Percentiles rank a stretch among this genome's conserved stretches.
Evolutionary conservation across 2,888 invertebrate species (phyloP).

Genomic region (Merodon equestris): DNA sequence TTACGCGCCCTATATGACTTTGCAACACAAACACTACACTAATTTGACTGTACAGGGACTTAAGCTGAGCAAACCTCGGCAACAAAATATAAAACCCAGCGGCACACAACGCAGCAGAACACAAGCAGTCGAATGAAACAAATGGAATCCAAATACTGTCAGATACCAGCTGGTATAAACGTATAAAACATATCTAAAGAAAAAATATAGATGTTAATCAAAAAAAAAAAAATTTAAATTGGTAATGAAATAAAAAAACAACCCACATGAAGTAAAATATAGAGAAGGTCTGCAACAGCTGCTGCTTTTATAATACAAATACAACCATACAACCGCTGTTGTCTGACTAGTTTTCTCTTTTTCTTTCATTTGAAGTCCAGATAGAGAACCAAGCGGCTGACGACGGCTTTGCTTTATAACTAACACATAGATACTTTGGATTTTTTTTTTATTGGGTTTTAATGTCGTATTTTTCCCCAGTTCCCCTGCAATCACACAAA

Average conservation of each 20-base stretch:
- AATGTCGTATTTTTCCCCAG: too few relatives aligned
- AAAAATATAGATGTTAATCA: too few relatives aligned
- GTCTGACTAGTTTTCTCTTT: constrained; percentile 44
- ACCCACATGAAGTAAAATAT: constrained; percentile 18
- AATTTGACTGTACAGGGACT: constrained; percentile 72
- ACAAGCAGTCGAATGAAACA: constrained; percentile 58
- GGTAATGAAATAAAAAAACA: constrained; percentile 27
- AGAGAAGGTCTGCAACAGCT: constrained; percentile 3
- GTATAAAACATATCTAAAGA: neutral
- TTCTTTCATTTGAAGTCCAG: constrained; percentile 36
- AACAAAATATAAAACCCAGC: constrained; percentile 58
- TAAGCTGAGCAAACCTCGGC: constrained; percentile 71
- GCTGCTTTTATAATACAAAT: constrained; percentile 1
- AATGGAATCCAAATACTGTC: constrained; percentile 52
- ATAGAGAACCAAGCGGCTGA: constrained; percentile 17
- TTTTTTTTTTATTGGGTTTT: too few relatives aligned
- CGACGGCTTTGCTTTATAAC: too few relatives aligned
- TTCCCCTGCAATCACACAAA: too few relatives aligned
- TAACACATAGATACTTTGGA: too few relatives aligned
- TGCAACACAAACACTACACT: constrained; percentile 75
- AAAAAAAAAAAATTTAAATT: constrained; percentile 15
- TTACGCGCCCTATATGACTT: constrained; percentile 71
- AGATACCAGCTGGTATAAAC: constrained; percentile 63
- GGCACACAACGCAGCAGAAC: constrained; percentile 39
- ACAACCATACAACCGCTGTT: constrained; percentile 55